These are phyloP conservation scores for Montipora foliosa DNA, from an alignment of 64 coral and sea anemone species.

Conservation along the genomic window DNA sequence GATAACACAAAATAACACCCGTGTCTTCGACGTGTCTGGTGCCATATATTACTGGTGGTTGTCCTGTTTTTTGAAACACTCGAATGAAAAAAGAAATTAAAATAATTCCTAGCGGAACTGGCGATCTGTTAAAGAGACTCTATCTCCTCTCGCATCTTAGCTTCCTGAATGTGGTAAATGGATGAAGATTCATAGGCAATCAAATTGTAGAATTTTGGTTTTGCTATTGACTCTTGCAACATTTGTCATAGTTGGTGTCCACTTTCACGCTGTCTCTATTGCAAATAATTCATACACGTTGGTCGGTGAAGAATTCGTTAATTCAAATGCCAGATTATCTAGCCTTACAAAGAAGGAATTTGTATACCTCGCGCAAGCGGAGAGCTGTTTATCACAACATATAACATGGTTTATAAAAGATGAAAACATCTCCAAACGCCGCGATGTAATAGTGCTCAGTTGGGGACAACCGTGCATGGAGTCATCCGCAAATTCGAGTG, in stretches of 20 bases:
- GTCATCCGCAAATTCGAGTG: conserved; percentile 12
- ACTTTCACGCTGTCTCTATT: not conserved
- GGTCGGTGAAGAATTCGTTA: not conserved
- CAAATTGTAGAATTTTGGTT: not conserved
- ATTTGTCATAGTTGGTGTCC: not conserved
- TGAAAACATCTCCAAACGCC: conserved; percentile 43
- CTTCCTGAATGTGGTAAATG: not conserved
- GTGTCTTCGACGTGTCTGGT: not conserved
- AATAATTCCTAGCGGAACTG: not conserved
- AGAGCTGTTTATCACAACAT: conserved; percentile 76
- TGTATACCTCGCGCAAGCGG: conserved; percentile 83
- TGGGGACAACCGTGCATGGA: conserved; percentile 70
- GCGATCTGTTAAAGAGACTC: not conserved
- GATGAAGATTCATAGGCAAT: conserved; percentile 10
- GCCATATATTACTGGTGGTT: not conserved
- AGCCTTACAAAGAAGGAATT: conserved; percentile 22
- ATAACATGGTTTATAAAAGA: conserved; percentile 41
- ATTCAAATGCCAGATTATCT: not conserved
- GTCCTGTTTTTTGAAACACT: not conserved
- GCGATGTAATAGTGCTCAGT: conserved; percentile 81
- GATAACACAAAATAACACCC: not conserved
- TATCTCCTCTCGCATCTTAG: not conserved
- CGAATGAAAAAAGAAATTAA: not conserved
- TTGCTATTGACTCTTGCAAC: not conserved
- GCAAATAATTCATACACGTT: not conserved